Evolutionary conservation across 2,113 vertebrate genomes (phyloP), one percentile per base, ranked within the genome.

Genomic region (Anoplopoma fimbria): DNA sequence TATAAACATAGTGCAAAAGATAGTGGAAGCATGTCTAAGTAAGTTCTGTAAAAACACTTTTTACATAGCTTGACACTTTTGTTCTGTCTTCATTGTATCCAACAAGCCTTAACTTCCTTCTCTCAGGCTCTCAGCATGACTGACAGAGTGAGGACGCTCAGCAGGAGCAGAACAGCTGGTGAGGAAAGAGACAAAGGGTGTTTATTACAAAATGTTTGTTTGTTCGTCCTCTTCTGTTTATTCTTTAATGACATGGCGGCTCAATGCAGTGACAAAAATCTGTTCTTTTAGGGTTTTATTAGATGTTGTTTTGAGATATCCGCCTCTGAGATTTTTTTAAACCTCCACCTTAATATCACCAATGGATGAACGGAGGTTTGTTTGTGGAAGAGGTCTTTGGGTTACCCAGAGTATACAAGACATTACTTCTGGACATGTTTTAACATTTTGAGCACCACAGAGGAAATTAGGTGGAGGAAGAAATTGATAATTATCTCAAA

Each of bases 91-190:
- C 45, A 64, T 63, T 13, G 57, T 29, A 13, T 75, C 40, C 13
- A 3, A 45, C 63, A 21, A 49, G 49, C 13, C 4, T 12, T 19
- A 9, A 3, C 42, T 31, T 68, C 13, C n/a, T 36, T 9, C 6
- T 25, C 13, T 88, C 53, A 87, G 64, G 36, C 78, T 6, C 19
- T 64, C n/a, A 69, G 69, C 70, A 79, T 2, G 53, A 51, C 0
- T 1, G n/a, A 12, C 45, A 77, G 31, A 0, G 34, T 9, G 72
- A 93, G 51, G 63, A 75, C 19, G 23, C 85, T 79, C 64, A 88
- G 70, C 75, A 89, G 76, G 49, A 82, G 27, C 33, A 83, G 27
- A 60, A 70, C 21, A 47, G 57, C 92, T 93, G 83, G 33, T 8
- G 8, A 36, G 33, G 34, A 19, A 55, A 53, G 23, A 77, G 17